These are phyloP conservation scores for Ceyx cyanopectus DNA, from an alignment of 2,113 vertebrate genomes.

Conservation along the genomic window DNA sequence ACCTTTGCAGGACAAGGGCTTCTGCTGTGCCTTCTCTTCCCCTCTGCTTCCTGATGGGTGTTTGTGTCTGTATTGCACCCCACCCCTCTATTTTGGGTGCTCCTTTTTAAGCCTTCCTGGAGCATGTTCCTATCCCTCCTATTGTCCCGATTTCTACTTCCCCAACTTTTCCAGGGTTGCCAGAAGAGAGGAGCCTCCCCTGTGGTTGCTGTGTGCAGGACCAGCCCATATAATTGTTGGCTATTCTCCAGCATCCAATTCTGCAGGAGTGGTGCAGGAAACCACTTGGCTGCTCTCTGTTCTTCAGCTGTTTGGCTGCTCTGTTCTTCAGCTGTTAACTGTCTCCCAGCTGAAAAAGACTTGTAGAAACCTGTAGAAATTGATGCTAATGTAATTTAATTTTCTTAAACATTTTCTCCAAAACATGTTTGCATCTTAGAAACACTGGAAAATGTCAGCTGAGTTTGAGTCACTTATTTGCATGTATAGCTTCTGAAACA, in stretches of 20 bases:
- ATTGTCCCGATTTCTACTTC: not conserved
- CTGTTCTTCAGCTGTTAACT: not conserved
- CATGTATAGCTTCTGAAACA: not conserved
- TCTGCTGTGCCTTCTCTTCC: not conserved
- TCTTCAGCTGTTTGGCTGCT: not conserved
- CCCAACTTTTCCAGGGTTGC: not conserved
- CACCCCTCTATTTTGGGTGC: not conserved
- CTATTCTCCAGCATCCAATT: conserved; percentile 3
- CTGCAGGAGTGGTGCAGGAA: not conserved
- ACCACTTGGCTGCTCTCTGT: not conserved
- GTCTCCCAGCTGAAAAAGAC: not conserved
- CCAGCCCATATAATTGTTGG: not conserved
- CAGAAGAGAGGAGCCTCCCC: not conserved
- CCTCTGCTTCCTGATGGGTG: no score
- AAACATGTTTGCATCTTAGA: not conserved
- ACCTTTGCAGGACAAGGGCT: not conserved
- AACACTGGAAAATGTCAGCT: not conserved
- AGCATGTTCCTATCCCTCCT: not conserved
- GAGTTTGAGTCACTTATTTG: not conserved
- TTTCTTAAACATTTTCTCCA: not conserved
- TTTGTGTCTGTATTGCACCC: not conserved
- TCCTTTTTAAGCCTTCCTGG: not conserved
- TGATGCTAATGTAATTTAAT: not conserved
- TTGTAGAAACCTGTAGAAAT: not conserved
- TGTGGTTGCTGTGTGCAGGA: rapidly evolving